Evolutionary conservation across 2,797 vertebrate genomes (phyloP).

Genomic region (Alcedo quadribrachys): DNA sequence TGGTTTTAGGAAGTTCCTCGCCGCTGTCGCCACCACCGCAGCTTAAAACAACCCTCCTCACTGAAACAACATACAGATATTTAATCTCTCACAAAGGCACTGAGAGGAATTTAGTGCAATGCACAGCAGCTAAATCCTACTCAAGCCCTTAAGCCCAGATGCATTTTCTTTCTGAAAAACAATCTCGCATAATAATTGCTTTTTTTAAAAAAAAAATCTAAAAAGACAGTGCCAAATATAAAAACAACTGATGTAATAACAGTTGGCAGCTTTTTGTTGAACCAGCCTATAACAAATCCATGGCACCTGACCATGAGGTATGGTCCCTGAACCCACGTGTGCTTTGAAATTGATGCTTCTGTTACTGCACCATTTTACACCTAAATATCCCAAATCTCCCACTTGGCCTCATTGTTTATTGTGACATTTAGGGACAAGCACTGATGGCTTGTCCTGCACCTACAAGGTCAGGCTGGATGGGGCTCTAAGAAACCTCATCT

Average conservation of each 20-base stretch:
- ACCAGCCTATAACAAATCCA: background rate
- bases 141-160: constrained; percentile 42
- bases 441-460: too few relatives aligned
- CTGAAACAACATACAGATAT: background rate
- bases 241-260: background rate
- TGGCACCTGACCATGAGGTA: too few relatives aligned
- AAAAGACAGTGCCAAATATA: background rate
- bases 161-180: constrained; percentile 33
- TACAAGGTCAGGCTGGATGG: too few relatives aligned
- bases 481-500: too few relatives aligned
- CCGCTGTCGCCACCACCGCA: background rate
- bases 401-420: too few relatives aligned
- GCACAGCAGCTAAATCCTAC: constrained; percentile 35
- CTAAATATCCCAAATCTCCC: too few relatives aligned
- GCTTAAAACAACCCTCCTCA: background rate
- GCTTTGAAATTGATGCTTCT: too few relatives aligned
- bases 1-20: background rate
- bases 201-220: background rate
- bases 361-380: too few relatives aligned
- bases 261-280: background rate
- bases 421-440: too few relatives aligned
- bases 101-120: background rate
- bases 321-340: too few relatives aligned
- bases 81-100: constrained; percentile 23
- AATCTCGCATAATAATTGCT: background rate